Evolutionary conservation across 1,140 invertebrate species (phyloP), one percentile per base, ranked within the genome.

Genomic region (Lucilia cuprina): DNA sequence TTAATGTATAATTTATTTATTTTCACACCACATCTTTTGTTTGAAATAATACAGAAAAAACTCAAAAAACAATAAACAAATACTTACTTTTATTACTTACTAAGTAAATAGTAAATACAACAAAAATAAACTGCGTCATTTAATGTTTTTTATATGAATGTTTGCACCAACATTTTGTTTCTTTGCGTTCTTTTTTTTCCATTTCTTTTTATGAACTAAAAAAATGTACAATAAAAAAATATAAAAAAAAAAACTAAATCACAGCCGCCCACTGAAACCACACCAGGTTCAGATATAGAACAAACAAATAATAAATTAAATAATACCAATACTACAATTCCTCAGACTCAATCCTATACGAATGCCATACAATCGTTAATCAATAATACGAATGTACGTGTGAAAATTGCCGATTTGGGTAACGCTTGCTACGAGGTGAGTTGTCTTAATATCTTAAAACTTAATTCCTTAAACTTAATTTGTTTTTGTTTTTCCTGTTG

Each of bases 371-470:
- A 98, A 93, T 96, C 97, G 84, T 94, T 96, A n/a, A 94, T 95
- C 91, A 96, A 96, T 89, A 94, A 96, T 82, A 97, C 96, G 92
- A 96, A 96, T 60, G 94, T 98, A 82, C 94, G 96, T 88, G 97
- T 98, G 5, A 98, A 98, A 92, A 98, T 99, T 91, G 98, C 98
- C 82, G 98, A 99, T 93, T 92, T 99, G 84, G 99, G 99, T 77
- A 99, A 99, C 93, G 99, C 99, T 49, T 99, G 99, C 92, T 99
- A 98, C 97, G 96, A 91, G 85, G 90, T 91, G 84, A 91, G 90
- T 90, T 86, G 1, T 21, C 10, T 41, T 41, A 3, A 35, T 25
- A n/a, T 49, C 25, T 25, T 30, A 30, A 30, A 30, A 30, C 3
- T 2, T 2, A 30, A 41, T 41, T 7, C 41, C 35, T 78, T 14